These are phyloP conservation scores for Drosophila quasianomalipes DNA, from an alignment of 2,888 invertebrate genomes.

Conservation along the genomic window DNA sequence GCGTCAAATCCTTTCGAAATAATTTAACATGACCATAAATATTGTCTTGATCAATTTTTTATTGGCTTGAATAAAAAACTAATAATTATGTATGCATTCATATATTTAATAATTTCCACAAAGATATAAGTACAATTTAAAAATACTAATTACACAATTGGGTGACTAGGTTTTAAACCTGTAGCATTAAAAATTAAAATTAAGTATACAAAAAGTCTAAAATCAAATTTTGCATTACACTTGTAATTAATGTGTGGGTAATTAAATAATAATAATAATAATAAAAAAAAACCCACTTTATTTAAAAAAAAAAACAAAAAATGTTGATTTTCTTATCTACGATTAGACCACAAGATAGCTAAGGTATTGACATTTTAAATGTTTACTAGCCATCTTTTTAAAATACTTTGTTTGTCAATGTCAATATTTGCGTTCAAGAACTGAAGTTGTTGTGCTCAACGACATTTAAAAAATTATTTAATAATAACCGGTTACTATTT, in stretches of 20 bases:
- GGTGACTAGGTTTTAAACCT: neutral
- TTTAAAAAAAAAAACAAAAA: neutral
- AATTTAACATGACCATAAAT: neutral
- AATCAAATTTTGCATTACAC: neutral
- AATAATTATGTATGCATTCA: neutral
- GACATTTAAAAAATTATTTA: slow-evolving; percentile 5
- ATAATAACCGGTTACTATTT: slow-evolving; percentile 4
- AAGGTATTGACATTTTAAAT: slow-evolving; percentile 36
- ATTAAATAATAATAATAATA: neutral
- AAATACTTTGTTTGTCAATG: slow-evolving; percentile 16
- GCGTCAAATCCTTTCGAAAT: neutral
- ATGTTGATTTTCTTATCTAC: slow-evolving; percentile 19
- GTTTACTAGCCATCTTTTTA: slow-evolving; percentile 29
- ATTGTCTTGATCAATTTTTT: neutral
- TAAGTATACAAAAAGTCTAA: neutral
- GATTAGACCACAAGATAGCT: slow-evolving; percentile 48
- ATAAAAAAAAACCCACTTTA: neutral
- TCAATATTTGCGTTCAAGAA: neutral
- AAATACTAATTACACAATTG: slow-evolving; percentile 1
- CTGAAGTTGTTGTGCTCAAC: slow-evolving; percentile 11
- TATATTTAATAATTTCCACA: neutral
- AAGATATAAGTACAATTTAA: slow-evolving; percentile 2
- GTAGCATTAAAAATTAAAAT: neutral
- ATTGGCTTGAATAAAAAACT: slow-evolving; percentile 9
- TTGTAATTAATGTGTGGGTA: slow-evolving; percentile 10